Evolutionary conservation across 2,797 vertebrate genomes (phyloP).

Genomic region (Chrosomus eos): DNA sequence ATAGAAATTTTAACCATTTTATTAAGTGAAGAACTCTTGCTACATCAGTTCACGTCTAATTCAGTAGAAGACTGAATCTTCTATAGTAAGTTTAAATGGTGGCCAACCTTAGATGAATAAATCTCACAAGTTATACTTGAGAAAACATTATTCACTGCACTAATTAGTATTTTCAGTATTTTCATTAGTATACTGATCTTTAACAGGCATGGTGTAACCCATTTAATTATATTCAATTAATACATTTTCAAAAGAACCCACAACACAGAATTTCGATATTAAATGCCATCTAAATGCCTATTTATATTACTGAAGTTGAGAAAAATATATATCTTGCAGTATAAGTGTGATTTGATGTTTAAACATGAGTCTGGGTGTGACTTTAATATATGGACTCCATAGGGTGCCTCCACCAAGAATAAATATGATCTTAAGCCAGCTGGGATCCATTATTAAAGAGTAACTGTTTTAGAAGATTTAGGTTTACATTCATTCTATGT

Average conservation of each 20-base stretch:
- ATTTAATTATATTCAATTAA: not conserved
- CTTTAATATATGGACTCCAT: slow-evolving; percentile 49
- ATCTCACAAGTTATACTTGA: not conserved
- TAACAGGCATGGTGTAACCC: not conserved
- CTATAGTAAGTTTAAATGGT: not conserved
- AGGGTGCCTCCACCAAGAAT: slow-evolving; percentile 59
- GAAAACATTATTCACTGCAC: slow-evolving; percentile 5
- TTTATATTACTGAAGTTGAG: not conserved
- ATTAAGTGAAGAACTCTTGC: not conserved
- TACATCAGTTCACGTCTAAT: not conserved
- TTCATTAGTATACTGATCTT: not conserved
- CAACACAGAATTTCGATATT: not conserved
- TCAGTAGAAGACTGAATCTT: not conserved
- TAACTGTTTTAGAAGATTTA: slow-evolving; percentile 66
- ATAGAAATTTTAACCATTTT: not conserved
- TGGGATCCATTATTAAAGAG: slow-evolving; percentile 67
- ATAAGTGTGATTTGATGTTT: slow-evolving; percentile 8
- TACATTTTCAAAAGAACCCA: not conserved
- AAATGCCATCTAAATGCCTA: not conserved
- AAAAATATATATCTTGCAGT: not conserved
- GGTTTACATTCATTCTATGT: slow-evolving; percentile 69
- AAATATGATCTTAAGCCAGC: slow-evolving; percentile 60
- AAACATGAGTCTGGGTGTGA: slow-evolving; percentile 47
- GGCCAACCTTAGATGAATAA: not conserved
- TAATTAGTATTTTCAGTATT: not conserved